Evolutionary conservation across 2,797 vertebrate species (phyloP).

Genomic region (Clarias fuscus): DNA sequence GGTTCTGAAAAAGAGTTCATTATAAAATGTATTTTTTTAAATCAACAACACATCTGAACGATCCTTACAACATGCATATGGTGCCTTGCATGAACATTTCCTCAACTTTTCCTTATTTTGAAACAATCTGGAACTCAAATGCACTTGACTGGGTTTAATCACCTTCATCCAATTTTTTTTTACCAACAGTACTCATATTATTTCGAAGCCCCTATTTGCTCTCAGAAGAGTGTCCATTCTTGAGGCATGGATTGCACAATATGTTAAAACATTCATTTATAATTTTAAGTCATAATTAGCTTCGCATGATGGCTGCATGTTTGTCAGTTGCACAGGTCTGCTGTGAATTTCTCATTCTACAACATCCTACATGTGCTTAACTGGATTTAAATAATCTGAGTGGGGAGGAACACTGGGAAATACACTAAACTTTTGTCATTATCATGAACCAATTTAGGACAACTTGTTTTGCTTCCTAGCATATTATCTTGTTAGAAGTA

Average conservation of each 20-base stretch:
- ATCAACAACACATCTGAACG: neutral
- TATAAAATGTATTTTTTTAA: neutral
- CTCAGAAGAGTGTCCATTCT: neutral
- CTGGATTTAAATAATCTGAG: neutral
- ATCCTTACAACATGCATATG: neutral
- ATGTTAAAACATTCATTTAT: neutral
- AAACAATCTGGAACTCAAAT: neutral
- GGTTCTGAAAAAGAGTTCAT: slow-evolving; percentile 54
- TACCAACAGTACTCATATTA: neutral
- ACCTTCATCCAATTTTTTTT: neutral
- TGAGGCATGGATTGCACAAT: neutral
- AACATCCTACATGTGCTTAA: neutral
- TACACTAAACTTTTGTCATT: neutral
- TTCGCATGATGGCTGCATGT: neutral
- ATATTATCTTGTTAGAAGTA: neutral
- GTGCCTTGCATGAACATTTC: neutral
- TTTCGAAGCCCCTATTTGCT: neutral
- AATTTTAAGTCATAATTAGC: neutral
- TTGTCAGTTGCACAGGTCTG: neutral
- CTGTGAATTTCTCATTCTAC: neutral
- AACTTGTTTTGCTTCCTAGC: neutral
- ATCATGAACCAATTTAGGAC: neutral
- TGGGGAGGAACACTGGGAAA: neutral
- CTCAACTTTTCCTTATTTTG: neutral
- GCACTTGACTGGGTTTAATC: neutral